These are phyloP conservation scores for Gallinago solitaria DNA, from an alignment of 2,797 vertebrate genomes.

Conservation along the genomic window DNA sequence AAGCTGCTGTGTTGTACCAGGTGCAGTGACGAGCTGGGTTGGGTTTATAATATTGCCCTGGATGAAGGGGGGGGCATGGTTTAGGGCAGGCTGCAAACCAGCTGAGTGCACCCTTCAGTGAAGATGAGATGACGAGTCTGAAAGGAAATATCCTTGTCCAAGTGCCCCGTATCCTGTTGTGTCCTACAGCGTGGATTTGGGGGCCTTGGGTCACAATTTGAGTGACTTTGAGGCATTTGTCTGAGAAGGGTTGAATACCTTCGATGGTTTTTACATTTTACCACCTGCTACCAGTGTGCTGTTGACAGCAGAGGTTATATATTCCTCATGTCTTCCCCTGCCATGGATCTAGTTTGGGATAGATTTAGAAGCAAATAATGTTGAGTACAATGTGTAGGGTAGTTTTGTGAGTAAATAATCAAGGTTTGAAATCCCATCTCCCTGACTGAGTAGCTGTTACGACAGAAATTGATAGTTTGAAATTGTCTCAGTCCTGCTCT, in stretches of 20 bases:
- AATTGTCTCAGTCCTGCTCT: not conserved
- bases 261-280: not conserved
- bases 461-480: not conserved
- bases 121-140: slow-evolving; percentile 71
- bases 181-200: slow-evolving; percentile 51
- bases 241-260: slow-evolving; percentile 61
- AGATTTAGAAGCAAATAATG: fast-evolving
- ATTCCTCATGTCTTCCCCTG: not conserved
- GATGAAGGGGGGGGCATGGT: fast-evolving
- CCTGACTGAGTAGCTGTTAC: not conserved
- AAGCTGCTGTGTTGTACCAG: not conserved
- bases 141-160: slow-evolving; percentile 17
- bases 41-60: not conserved
- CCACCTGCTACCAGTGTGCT: not conserved
- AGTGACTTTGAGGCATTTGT: slow-evolving; percentile 75
- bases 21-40: not conserved
- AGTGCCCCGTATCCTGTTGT: not conserved
- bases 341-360: no score
- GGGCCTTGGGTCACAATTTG: slow-evolving; percentile 5
- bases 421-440: not conserved
- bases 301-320: not conserved
- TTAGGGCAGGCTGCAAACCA: not conserved
- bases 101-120: slow-evolving; percentile 52
- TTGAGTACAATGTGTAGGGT: not conserved
- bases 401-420: not conserved